Conservation (phyloP, 2,888 invertebrate species). For the Pristionchus japonicus region DNA sequence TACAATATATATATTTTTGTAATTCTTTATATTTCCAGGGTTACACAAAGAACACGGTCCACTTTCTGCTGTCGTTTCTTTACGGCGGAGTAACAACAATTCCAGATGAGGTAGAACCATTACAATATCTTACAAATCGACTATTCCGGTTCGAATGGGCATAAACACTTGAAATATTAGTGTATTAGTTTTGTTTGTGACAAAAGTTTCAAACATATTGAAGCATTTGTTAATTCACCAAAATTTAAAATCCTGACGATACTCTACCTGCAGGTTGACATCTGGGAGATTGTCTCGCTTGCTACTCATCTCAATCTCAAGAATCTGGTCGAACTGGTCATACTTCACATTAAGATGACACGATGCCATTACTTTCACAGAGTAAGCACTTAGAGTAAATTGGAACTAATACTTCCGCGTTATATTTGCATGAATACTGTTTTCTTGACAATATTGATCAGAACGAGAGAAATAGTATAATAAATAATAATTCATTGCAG, state of each 20-base stretch:
- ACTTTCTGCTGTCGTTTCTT: constrained; percentile 92
- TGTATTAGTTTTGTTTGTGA: too few relatives aligned
- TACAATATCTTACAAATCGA: neutral
- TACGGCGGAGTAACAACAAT: constrained; percentile 93
- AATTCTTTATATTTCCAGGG: constrained; percentile 78
- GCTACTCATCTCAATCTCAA: constrained; percentile 92
- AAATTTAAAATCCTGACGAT: neutral
- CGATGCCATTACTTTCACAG: constrained; percentile 95
- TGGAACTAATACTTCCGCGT: neutral
- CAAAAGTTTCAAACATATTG: too few relatives aligned
- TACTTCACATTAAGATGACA: constrained; percentile 87
- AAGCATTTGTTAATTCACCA: neutral
- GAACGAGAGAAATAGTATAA: neutral
- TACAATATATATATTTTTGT: too few relatives aligned
- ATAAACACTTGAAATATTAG: too few relatives aligned
- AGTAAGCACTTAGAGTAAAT: constrained; percentile 77
- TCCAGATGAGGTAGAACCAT: constrained; percentile 81
- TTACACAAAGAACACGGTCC: constrained; percentile 87
- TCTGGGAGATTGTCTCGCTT: constrained; percentile 81
- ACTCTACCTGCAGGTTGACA: constrained; percentile 57
- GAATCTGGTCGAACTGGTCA: constrained; percentile 91
- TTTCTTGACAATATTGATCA: neutral
- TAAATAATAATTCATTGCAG: constrained; percentile 77
- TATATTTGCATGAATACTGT: too few relatives aligned
- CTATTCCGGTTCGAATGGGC: too few relatives aligned